Conservation (phyloP, 1,140 invertebrate species). For the Nasonia vitripennis region DNA sequence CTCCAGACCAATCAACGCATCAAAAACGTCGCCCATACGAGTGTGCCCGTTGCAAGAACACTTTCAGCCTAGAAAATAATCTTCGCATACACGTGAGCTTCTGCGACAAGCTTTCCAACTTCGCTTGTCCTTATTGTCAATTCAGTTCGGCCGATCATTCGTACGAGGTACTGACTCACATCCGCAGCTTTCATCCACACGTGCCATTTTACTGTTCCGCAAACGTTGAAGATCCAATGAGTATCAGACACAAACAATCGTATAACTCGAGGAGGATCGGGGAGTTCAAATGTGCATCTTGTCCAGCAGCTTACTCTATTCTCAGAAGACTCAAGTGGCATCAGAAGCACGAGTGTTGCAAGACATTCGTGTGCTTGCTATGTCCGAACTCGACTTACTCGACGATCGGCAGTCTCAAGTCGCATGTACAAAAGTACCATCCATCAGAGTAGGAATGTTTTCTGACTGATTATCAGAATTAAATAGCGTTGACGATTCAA, state of each 20-base stretch:
- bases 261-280: neutral
- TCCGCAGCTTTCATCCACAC: neutral
- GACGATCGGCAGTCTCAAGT: neutral
- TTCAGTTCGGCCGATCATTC: neutral
- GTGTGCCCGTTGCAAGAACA: slow-evolving; percentile 4
- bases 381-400: slow-evolving; percentile 3
- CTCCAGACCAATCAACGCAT: neutral
- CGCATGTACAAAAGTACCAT: neutral
- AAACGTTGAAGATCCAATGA: neutral
- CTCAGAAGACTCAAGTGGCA: neutral
- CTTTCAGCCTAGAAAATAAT: neutral
- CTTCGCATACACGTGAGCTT: neutral
- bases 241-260: neutral
- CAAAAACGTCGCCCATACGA: neutral
- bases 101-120: neutral
- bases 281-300: neutral
- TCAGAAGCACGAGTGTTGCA: slow-evolving; percentile 21
- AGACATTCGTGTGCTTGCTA: slow-evolving; percentile 6
- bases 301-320: neutral
- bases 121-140: neutral
- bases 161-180: slow-evolving; percentile 12
- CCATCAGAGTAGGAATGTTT: no score
- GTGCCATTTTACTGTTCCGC: neutral
- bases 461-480: no score
- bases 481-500: no score